Percentiles rank a stretch among this genome's conserved stretches.
These are phyloP conservation scores for Dipodomys spectabilis DNA, from an alignment of 2,113 vertebrate genomes.

Conservation along the genomic window DNA sequence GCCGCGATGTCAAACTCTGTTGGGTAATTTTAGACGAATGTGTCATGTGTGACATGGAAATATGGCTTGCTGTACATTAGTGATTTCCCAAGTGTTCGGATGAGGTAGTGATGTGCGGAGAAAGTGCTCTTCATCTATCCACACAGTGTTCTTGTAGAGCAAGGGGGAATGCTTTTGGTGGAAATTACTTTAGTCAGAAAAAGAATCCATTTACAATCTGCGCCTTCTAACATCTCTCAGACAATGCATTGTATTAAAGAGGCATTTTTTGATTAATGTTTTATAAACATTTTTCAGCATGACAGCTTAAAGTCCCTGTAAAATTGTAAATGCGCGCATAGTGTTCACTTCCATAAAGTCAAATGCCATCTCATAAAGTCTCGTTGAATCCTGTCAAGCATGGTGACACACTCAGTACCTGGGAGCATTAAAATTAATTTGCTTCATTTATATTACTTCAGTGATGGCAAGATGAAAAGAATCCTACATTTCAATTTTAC, in stretches of 20 bases:
- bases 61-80: conserved; percentile 94
- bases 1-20: conserved; percentile 93
- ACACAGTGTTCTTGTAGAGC: conserved; percentile 90
- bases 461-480: conserved; percentile 90
- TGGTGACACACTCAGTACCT: conserved; percentile 90
- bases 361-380: conserved; percentile 92
- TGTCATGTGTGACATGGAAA: conserved; percentile 94
- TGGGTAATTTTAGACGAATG: conserved; percentile 94
- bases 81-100: conserved; percentile 93
- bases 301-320: conserved; percentile 91
- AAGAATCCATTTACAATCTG: conserved; percentile 99
- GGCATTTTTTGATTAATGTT: conserved; percentile 99
- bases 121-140: conserved; percentile 94
- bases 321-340: conserved; percentile 90
- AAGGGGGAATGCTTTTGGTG: conserved; percentile 90
- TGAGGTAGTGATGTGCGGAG: conserved; percentile 93
- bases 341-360: conserved; percentile 93
- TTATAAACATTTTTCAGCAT: conserved; percentile 96
- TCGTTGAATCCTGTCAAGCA: conserved; percentile 88
- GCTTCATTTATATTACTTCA: conserved; percentile 91
- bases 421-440: conserved; percentile 97
- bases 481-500: conserved; percentile 89
- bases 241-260: conserved; percentile 96
- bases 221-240: conserved; percentile 96
- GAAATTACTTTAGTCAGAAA: conserved; percentile 96